Conservation (phyloP, 2,113 vertebrate species). For the Phyllopteryx taeniolatus region DNA sequence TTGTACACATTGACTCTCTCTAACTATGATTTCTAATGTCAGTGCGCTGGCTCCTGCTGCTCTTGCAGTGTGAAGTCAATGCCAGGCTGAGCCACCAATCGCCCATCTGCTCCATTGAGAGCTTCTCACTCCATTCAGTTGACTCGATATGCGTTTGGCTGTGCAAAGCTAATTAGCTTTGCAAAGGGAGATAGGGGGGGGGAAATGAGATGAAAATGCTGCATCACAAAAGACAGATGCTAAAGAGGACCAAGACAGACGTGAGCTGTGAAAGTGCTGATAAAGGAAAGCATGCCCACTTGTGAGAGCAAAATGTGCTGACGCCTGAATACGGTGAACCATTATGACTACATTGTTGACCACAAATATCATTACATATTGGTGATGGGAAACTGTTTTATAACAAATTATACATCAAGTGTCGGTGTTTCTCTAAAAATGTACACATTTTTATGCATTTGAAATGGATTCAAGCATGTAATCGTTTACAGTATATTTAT, state of each 20-base stretch:
- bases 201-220: conserved; percentile 12
- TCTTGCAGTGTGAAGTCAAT: conserved; percentile 54
- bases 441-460: not conserved
- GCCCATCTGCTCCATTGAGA: conserved; percentile 71
- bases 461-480: not conserved
- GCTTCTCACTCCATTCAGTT: conserved; percentile 67
- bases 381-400: too few species aligned
- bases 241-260: conserved; percentile 20
- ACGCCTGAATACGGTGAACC: not conserved
- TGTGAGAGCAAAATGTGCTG: not conserved
- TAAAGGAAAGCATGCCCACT: conserved; percentile 27
- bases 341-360: too few species aligned
- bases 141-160: conserved; percentile 59
- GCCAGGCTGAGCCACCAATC: conserved; percentile 67
- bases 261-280: conserved; percentile 24
- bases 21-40: conserved; percentile 46
- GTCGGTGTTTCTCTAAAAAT: not conserved
- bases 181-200: conserved; percentile 41
- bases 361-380: too few species aligned
- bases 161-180: conserved; percentile 55
- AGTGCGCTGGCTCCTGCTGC: conserved; percentile 49
- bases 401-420: not conserved
- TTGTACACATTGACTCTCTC: conserved; percentile 39
- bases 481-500: not conserved
- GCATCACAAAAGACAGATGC: conserved; percentile 28